phyloP scores from a whole-genome alignment of 2,888 invertebrate species.

The Melanostoma scalare region DNA sequence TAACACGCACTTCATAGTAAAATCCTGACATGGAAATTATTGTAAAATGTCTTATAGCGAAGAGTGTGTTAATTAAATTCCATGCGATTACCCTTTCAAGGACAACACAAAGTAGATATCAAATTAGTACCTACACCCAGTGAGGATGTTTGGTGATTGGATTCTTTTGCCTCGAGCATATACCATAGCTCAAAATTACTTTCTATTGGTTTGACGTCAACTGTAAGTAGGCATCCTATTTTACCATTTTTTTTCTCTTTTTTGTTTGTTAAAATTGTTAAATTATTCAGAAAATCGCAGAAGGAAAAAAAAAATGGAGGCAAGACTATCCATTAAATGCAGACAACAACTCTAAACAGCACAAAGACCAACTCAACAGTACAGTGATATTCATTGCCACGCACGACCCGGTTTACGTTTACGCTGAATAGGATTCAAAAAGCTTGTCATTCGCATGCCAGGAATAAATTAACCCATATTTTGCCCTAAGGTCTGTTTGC shows the following conservation, averaged over 20 bases:
- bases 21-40: conserved; percentile 60
- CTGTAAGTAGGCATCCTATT: conserved; percentile 30
- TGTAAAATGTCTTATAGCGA: conserved; percentile 54
- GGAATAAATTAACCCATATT: conserved; percentile 71
- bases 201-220: conserved; percentile 24
- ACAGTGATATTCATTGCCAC: conserved; percentile 19
- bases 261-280: conserved; percentile 50
- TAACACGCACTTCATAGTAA: conserved; percentile 65
- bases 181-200: background rate
- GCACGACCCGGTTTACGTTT: conserved; percentile 51
- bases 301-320: conserved; percentile 3
- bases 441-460: conserved; percentile 71
- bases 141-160: conserved; percentile 20
- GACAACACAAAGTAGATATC: conserved; percentile 10
- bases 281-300: conserved; percentile 57
- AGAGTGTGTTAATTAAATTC: conserved; percentile 67
- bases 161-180: conserved; percentile 3
- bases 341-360: conserved; percentile 60
- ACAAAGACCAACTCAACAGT: conserved; percentile 32
- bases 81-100: conserved; percentile 17
- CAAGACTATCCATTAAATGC: conserved; percentile 63
- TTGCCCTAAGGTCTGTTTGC: conserved; percentile 42
- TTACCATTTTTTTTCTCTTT: conserved; percentile 21
- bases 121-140: background rate
- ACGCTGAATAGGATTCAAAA: conserved; percentile 56